A percentile compares a stretch with the other conserved stretches of the same genome.
Evolutionary conservation across 2,888 invertebrate genomes (phyloP).

Genomic region (Podabrus alpinus): DNA sequence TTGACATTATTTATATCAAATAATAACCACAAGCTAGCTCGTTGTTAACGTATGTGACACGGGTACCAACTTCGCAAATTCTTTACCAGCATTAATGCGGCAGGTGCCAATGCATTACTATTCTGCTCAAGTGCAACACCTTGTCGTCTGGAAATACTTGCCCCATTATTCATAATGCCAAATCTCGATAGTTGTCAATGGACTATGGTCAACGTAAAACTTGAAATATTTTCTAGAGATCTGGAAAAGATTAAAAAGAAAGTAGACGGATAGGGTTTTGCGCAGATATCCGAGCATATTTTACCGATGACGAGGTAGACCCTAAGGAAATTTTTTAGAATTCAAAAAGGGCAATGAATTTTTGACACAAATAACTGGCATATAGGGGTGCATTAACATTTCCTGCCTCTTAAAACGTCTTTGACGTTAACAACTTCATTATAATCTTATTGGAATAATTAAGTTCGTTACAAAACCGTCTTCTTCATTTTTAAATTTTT

Average conservation of each 20-base stretch:
- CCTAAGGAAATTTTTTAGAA: background rate
- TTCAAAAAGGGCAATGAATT: background rate
- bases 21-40: background rate
- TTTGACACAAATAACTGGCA: background rate
- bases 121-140: conserved; percentile 40
- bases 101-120: conserved; percentile 45
- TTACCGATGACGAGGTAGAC: background rate
- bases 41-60: background rate
- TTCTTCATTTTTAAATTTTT: background rate
- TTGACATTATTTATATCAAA: background rate
- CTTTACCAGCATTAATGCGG: conserved; percentile 33
- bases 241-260: background rate
- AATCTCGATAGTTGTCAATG: background rate
- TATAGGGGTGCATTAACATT: background rate
- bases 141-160: conserved; percentile 41
- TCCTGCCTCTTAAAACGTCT: background rate
- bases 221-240: background rate
- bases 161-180: conserved; percentile 33
- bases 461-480: background rate
- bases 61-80: background rate
- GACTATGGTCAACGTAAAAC: background rate
- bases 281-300: no score
- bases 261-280: background rate
- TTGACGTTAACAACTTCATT: background rate
- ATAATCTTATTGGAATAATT: background rate